Evolutionary conservation across 2,113 vertebrate genomes (phyloP).

Genomic region (Falco punctatus): DNA sequence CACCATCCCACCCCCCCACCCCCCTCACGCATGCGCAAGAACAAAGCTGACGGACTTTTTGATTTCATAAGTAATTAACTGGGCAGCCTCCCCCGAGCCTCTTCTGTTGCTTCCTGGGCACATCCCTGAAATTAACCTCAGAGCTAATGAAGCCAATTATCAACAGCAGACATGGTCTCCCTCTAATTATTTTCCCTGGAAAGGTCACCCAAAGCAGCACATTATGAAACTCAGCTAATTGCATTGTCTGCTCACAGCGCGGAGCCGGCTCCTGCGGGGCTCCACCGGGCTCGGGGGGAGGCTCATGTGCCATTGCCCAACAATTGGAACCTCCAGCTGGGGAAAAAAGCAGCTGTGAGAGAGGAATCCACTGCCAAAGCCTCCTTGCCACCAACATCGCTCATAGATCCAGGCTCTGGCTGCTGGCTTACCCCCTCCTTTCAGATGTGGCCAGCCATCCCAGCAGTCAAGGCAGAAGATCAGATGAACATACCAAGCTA

Average conservation of each 20-base stretch:
- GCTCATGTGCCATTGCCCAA: neutral
- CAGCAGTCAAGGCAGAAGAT: constrained; percentile 9
- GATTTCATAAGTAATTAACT: constrained; percentile 71
- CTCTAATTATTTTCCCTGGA: constrained; percentile 70
- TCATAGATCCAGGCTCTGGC: neutral
- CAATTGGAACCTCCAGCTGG: neutral
- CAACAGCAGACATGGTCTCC: constrained; percentile 38
- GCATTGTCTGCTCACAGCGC: constrained; percentile 24
- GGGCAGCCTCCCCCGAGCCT: neutral
- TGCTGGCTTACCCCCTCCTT: neutral
- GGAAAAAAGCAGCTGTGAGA: neutral
- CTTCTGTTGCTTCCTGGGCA: constrained; percentile 23
- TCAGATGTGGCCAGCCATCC: constrained; percentile 35
- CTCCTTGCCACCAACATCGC: neutral
- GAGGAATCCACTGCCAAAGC: constrained; percentile 5
- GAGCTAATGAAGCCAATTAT: constrained; percentile 74
- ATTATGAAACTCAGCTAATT: constrained; percentile 40
- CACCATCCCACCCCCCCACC: too few relatives aligned
- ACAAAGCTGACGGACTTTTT: neutral
- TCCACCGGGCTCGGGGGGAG: rapidly evolving
- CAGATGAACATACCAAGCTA: neutral
- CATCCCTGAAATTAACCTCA: constrained; percentile 60
- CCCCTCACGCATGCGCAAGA: rapidly evolving
- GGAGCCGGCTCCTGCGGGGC: neutral
- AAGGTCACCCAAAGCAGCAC: constrained; percentile 36